phyloP scores from a whole-genome alignment of 2,888 invertebrate species.

The Apocheima hispidaria region DNA sequence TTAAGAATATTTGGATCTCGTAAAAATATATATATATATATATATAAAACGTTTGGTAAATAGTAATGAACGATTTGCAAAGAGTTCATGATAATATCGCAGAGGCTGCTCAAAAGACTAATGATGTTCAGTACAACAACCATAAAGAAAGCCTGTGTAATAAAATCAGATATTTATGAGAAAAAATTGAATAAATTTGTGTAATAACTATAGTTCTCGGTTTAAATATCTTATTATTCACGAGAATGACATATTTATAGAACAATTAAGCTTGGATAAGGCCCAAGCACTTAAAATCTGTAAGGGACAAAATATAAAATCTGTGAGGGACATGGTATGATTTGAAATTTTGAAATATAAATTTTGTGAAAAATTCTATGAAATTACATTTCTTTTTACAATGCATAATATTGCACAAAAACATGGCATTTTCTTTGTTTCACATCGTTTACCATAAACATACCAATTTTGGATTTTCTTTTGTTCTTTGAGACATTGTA shows the following conservation, averaged over 20 bases:
- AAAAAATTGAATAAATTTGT: conserved; percentile 10
- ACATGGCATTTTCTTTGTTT: conserved; percentile 29
- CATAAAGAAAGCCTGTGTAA: conserved; percentile 1
- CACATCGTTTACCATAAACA: conserved; percentile 21
- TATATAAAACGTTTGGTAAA: no score
- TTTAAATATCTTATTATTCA: conserved; percentile 6
- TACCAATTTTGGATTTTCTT: conserved; percentile 26
- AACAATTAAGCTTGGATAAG: background rate
- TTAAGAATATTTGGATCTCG: background rate
- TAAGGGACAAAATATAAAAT: background rate
- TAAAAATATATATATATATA: no score
- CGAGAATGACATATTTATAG: conserved; percentile 8
- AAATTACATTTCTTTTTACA: conserved; percentile 11
- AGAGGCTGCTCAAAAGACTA: background rate
- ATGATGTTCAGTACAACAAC: background rate
- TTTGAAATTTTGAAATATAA: background rate
- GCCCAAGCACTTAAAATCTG: background rate
- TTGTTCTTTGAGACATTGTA: conserved; percentile 16
- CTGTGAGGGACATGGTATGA: background rate
- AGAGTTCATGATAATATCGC: background rate
- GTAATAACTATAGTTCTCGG: background rate
- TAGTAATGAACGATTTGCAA: background rate
- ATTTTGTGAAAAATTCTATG: background rate
- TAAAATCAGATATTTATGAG: conserved; percentile 16
- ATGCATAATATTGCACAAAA: conserved; percentile 19